Percentiles rank a stretch among this genome's conserved stretches.
These are phyloP conservation scores for Tanytarsus gracilentus DNA, from an alignment of 2,888 invertebrate species.

Conservation along the genomic window DNA sequence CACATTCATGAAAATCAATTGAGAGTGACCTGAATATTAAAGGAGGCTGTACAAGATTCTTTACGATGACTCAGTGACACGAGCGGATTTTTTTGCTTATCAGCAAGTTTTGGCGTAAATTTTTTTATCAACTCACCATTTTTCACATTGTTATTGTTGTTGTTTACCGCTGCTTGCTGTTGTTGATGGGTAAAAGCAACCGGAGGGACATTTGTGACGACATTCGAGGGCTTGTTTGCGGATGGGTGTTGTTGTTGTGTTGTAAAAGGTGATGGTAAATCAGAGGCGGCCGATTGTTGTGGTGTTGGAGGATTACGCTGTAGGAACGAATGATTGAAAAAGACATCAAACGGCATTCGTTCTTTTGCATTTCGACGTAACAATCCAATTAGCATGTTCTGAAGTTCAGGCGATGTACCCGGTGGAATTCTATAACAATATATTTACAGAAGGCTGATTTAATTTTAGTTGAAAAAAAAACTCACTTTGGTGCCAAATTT, in stretches of 20 bases:
- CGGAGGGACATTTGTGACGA: too few relatives aligned
- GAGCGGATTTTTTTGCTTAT: too few relatives aligned
- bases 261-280: slow-evolving; percentile 34
- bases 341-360: slow-evolving; percentile 90
- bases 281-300: slow-evolving; percentile 34
- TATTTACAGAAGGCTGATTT: slow-evolving; percentile 27
- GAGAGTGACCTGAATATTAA: too few relatives aligned
- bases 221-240: too few relatives aligned
- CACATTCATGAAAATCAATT: too few relatives aligned
- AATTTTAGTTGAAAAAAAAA: slow-evolving; percentile 32
- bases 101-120: too few relatives aligned
- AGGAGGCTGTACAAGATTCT: too few relatives aligned
- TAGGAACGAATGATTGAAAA: slow-evolving; percentile 90
- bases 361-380: slow-evolving; percentile 88
- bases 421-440: slow-evolving; percentile 69
- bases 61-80: too few relatives aligned
- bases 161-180: slow-evolving; percentile 37
- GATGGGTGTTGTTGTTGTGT: slow-evolving; percentile 42
- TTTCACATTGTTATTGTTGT: slow-evolving; percentile 36
- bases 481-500: slow-evolving; percentile 81
- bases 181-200: slow-evolving; percentile 40
- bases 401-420: slow-evolving; percentile 83
- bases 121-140: slow-evolving; percentile 14
- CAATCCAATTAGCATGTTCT: slow-evolving; percentile 75
- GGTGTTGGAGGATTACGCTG: slow-evolving; percentile 52